Conservation (phyloP, 2,797 vertebrate genomes). For the Cyprinella venusta region DNA sequence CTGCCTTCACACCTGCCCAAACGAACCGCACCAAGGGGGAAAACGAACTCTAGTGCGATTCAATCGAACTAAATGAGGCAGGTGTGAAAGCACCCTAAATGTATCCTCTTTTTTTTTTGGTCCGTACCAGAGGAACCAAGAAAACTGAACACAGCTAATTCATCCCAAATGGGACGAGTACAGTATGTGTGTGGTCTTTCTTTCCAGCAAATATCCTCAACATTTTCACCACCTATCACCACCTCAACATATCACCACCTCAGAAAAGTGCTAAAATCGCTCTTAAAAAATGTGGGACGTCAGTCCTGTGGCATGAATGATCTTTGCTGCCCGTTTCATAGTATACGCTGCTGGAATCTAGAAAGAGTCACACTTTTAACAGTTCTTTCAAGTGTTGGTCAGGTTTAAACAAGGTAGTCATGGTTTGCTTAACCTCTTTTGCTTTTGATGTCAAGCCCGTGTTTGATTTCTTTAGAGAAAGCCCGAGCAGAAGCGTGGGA, state of each 20-base stretch:
- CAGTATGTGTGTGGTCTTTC: conserved; percentile 10
- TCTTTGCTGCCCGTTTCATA: background rate
- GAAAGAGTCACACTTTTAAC: conserved; percentile 1
- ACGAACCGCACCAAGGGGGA: no score
- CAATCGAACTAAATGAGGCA: no score
- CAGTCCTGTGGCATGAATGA: background rate
- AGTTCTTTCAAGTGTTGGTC: conserved; percentile 26
- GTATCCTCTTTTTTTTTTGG: background rate
- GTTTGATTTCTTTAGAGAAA: conserved; percentile 13
- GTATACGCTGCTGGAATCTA: background rate
- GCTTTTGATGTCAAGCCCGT: conserved; percentile 13
- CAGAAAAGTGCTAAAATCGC: background rate
- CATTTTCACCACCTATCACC: background rate
- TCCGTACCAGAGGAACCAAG: background rate
- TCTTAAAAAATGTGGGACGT: background rate
- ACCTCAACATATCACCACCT: background rate
- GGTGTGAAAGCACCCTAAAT: background rate
- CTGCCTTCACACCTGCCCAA: no score
- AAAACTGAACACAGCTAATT: background rate
- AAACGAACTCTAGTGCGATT: no score
- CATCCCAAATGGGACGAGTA: conserved; percentile 2
- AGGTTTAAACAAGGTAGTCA: conserved; percentile 37
- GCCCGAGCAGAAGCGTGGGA: conserved; percentile 58
- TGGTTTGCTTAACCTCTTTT: conserved; percentile 45
- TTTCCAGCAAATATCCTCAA: conserved; percentile 10